Percentiles rank a stretch among this genome's conserved stretches.
phyloP scores from a whole-genome alignment of 2,888 invertebrate species.

The Crepidodera aurea region DNA sequence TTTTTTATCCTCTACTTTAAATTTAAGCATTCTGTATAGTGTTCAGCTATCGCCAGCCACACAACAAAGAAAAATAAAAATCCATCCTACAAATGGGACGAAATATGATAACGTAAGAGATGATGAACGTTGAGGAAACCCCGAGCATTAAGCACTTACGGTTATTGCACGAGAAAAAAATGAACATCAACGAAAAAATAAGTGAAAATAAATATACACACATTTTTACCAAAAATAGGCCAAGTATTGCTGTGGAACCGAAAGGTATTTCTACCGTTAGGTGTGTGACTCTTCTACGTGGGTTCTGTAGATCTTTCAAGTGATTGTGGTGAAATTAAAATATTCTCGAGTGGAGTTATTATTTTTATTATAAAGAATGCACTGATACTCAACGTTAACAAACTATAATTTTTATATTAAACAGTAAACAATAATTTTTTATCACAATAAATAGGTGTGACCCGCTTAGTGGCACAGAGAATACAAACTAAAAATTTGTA shows the following conservation, averaged over 20 bases:
- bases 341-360: background rate
- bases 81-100: slow-evolving; percentile 10
- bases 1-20: too few species aligned
- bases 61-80: slow-evolving; percentile 5
- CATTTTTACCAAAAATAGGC: slow-evolving; percentile 5
- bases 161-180: slow-evolving; percentile 12
- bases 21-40: too few species aligned
- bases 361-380: background rate
- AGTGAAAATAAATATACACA: slow-evolving; percentile 15
- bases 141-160: slow-evolving; percentile 9
- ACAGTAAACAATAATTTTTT: background rate
- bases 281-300: too few species aligned
- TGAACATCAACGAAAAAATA: slow-evolving; percentile 8
- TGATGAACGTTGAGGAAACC: slow-evolving; percentile 18
- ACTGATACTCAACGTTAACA: too few species aligned
- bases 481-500: too few species aligned
- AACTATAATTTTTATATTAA: too few species aligned
- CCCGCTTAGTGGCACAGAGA: too few species aligned
- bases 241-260: background rate
- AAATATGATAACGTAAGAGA: background rate
- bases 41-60: background rate
- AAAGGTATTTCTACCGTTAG: too few species aligned
- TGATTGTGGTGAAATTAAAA: too few species aligned
- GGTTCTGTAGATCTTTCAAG: too few species aligned
- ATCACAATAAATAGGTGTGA: too few species aligned